Conservation (phyloP, 2,888 invertebrate species). For the Drosophila falleni region DNA sequence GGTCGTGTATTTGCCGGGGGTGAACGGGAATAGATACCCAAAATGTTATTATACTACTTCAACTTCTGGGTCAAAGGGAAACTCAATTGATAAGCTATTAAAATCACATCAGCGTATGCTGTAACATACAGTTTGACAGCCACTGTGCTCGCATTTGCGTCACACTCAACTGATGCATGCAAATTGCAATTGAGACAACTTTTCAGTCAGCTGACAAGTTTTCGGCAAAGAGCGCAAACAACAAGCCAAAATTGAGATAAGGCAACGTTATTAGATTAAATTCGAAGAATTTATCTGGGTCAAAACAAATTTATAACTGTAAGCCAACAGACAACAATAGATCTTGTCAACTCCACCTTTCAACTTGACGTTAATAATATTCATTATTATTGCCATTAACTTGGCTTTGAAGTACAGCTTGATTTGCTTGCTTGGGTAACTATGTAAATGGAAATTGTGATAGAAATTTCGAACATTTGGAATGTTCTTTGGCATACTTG, state of each 20-base stretch:
- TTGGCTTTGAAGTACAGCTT: neutral
- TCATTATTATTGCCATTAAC: neutral
- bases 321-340: neutral
- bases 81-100: constrained; percentile 57
- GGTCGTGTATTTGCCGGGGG: constrained; percentile 54
- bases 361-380: neutral
- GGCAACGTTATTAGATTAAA: neutral
- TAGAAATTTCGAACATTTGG: neutral
- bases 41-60: constrained; percentile 31
- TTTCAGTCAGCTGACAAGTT: constrained; percentile 52
- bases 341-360: neutral
- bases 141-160: constrained; percentile 58
- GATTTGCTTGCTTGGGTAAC: neutral
- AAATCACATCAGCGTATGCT: constrained; percentile 9
- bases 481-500: constrained; percentile 2
- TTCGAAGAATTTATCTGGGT: constrained; percentile 32
- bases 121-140: constrained; percentile 49
- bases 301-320: constrained; percentile 19
- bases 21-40: neutral
- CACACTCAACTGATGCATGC: constrained; percentile 59
- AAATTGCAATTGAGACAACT: constrained; percentile 51
- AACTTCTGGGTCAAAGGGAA: constrained; percentile 59
- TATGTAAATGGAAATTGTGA: neutral
- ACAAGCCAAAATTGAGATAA: constrained; percentile 15
- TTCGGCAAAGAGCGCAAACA: constrained; percentile 21